Conservation (phyloP, 2,113 vertebrate genomes). For the Tetrao urogallus region DNA sequence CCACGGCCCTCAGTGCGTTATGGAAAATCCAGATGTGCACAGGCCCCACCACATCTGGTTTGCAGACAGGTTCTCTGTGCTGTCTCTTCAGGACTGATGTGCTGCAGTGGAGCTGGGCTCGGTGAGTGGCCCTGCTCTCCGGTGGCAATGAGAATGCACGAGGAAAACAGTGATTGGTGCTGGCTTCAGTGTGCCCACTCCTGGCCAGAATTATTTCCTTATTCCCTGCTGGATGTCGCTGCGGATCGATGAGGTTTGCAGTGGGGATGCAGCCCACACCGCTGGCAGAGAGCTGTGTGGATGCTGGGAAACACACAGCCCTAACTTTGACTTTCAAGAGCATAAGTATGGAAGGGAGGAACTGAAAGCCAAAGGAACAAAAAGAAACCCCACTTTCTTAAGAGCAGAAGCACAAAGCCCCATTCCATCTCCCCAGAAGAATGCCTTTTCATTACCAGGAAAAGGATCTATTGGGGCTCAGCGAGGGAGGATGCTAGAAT, state of each 20-base stretch:
- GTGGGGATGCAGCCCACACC: neutral
- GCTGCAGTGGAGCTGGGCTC: neutral
- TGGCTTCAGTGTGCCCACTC: neutral
- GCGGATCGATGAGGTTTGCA: neutral
- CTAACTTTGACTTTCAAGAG: neutral
- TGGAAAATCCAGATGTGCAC: neutral
- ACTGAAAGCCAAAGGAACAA: neutral
- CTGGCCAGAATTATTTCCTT: neutral
- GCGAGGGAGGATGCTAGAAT: neutral
- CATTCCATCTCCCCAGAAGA: neutral
- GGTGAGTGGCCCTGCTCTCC: neutral
- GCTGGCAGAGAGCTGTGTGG: neutral
- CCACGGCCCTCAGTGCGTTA: rapidly evolving
- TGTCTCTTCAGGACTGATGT: neutral
- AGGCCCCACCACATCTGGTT: rapidly evolving
- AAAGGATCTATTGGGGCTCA: neutral
- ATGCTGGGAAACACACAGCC: neutral
- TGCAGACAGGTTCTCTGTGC: neutral
- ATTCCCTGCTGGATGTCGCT: neutral
- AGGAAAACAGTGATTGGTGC: neutral
- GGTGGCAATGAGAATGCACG: neutral
- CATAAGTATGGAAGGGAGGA: neutral
- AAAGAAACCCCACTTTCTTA: neutral
- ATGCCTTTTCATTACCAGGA: neutral
- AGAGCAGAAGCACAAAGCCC: neutral